Evolutionary conservation across 2,888 invertebrate species (phyloP), one percentile per base, ranked within the genome.

Genomic region (Boloria euphrosyne): DNA sequence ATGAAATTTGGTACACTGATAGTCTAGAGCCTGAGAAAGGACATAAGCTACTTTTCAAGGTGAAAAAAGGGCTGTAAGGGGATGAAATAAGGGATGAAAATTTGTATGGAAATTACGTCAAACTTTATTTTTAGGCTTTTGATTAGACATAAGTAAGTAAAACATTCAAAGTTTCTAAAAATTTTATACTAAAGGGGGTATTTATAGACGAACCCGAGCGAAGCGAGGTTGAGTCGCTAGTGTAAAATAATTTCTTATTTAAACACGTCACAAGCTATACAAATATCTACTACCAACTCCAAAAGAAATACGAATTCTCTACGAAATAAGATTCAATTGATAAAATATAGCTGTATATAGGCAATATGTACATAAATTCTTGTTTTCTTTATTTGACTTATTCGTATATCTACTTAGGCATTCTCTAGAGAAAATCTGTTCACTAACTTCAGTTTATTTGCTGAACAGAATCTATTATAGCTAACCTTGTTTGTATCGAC

Each of bases 371-470:
- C 18, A 13, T 27, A 27, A 22, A 47, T 16, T 47, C 16, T 14
- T 46, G 2, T 47, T 27, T 47, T 46, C 27, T 58, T 16, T 14
- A 58, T 22, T 27, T 46, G 44, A 50, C 43, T 51, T 47, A 18
- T 57, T 57, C n/a, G 22, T 52, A 52, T 38, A 64, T 14, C 51
- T 47, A 49, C 68, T 58, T 38, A 46, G 13, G 14, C 38, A 68
- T 62, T 66, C 65, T 54, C 62, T 46, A 44, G 62, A 50, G 65
- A 13, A 31, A 52, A 51, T 62, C 53, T 51, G 43, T 62, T 62
- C 51, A 64, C 44, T 46, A 62, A 65, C 49, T 62, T 59, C 43
- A 51, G 54, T 57, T 66, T 66, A 53, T 10, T 38, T 38, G 7
- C 49, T 54, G 59, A 31, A 53, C 18, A 22, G 53, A 67, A 54